phyloP scores from a whole-genome alignment of 2,113 vertebrate genomes.

The Herpetotheres cachinnans region DNA sequence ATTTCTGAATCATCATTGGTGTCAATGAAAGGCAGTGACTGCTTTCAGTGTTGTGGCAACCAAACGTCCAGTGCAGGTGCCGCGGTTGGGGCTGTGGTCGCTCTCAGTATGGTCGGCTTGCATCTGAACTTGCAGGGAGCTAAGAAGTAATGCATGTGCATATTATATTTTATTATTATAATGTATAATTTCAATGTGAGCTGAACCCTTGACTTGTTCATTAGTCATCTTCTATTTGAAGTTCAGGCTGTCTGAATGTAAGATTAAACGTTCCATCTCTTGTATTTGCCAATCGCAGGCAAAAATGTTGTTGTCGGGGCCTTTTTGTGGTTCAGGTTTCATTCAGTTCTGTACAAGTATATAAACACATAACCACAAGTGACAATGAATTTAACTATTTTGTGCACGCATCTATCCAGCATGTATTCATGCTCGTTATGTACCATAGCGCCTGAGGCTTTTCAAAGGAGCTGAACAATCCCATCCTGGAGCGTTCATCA shows the following conservation, averaged over 20 bases:
- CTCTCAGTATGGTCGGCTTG: neutral
- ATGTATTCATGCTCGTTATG: accelerated
- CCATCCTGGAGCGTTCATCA: neutral
- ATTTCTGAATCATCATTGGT: neutral
- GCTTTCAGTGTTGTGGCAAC: neutral
- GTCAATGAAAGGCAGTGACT: neutral
- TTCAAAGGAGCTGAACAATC: neutral
- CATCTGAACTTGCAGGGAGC: neutral
- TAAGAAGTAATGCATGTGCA: neutral
- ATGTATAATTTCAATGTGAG: neutral
- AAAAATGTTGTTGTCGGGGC: neutral
- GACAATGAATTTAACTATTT: accelerated
- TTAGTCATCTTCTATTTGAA: neutral
- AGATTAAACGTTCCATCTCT: neutral
- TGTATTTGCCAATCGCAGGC: neutral
- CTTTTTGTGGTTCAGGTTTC: neutral
- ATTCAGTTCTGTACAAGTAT: neutral
- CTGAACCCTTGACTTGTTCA: neutral
- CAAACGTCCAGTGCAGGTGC: neutral
- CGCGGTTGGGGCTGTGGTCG: neutral
- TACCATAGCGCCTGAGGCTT: neutral
- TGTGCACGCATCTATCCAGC: accelerated
- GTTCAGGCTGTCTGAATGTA: neutral
- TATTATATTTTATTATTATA: neutral
- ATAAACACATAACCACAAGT: neutral